These are phyloP conservation scores for Schizopygopsis pylzovi DNA, from an alignment of 2,797 vertebrate species.

Conservation along the genomic window DNA sequence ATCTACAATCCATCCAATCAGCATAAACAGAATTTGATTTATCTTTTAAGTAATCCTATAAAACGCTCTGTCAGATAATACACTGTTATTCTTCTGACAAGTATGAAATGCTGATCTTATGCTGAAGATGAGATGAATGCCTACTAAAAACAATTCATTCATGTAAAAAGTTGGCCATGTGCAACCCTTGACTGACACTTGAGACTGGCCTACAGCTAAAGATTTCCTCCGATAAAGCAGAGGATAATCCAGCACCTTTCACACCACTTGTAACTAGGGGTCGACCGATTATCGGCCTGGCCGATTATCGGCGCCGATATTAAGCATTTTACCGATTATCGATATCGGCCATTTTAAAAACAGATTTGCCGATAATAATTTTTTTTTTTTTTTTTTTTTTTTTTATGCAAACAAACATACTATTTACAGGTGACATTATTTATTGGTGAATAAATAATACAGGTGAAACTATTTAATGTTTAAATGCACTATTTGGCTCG, in stretches of 20 bases:
- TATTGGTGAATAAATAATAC: too few relatives aligned
- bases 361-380: too few relatives aligned
- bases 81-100: not conserved
- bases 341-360: too few relatives aligned
- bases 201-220: slow-evolving; percentile 11
- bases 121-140: not conserved
- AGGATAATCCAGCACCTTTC: slow-evolving; percentile 31
- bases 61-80: slow-evolving; percentile 14
- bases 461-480: too few relatives aligned
- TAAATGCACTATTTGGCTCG: too few relatives aligned
- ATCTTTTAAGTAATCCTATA: slow-evolving; percentile 36
- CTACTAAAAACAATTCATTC: not conserved
- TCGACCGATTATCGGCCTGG: too few relatives aligned
- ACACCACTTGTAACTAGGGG: slow-evolving; percentile 36
- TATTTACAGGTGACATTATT: too few relatives aligned
- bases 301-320: too few relatives aligned
- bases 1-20: slow-evolving; percentile 38
- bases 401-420: too few relatives aligned
- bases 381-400: too few relatives aligned
- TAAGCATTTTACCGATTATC: too few relatives aligned
- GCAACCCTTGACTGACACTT: slow-evolving; percentile 20
- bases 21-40: slow-evolving; percentile 4
- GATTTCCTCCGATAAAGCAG: slow-evolving; percentile 9
- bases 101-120: slow-evolving; percentile 6
- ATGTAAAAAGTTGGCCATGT: not conserved